phyloP scores from a whole-genome alignment of 2,113 vertebrate species.

The Lampris megalopsis region DNA sequence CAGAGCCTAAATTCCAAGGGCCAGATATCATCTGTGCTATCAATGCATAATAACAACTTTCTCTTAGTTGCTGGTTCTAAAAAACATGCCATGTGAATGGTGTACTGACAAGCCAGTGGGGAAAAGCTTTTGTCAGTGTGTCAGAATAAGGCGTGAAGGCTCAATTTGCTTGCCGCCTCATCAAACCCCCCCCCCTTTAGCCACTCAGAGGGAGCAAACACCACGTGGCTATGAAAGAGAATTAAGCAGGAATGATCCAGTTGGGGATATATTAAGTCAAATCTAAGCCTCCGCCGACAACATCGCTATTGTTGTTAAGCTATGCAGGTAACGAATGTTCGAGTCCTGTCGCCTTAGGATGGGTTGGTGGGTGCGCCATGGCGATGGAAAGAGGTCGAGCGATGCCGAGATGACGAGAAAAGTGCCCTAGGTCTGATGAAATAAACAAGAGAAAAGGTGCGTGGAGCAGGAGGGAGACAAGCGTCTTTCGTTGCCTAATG shows the following conservation, averaged over 20 bases:
- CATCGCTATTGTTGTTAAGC: slow-evolving; percentile 84
- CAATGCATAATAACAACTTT: slow-evolving; percentile 70
- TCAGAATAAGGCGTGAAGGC: slow-evolving; percentile 78
- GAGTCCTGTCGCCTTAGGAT: slow-evolving; percentile 90
- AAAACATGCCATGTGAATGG: slow-evolving; percentile 47
- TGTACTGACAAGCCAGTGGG: slow-evolving; percentile 54
- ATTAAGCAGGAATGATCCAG: slow-evolving; percentile 88
- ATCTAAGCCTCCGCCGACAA: slow-evolving; percentile 83
- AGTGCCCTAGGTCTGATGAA: slow-evolving; percentile 78
- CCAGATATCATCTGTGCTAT: slow-evolving; percentile 59
- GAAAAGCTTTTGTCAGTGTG: slow-evolving; percentile 55
- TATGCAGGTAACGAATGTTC: slow-evolving; percentile 87
- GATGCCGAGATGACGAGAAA: slow-evolving; percentile 61
- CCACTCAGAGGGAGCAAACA: slow-evolving; percentile 47
- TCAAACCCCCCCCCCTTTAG: slow-evolving; percentile 60
- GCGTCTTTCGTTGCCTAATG: slow-evolving; percentile 68
- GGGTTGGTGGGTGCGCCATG: slow-evolving; percentile 80
- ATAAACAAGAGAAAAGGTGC: slow-evolving; percentile 77
- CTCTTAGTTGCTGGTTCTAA: slow-evolving; percentile 50
- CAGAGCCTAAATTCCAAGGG: slow-evolving; percentile 60
- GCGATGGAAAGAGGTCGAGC: slow-evolving; percentile 53
- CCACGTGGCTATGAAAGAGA: slow-evolving; percentile 80
- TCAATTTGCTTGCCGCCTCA: slow-evolving; percentile 72
- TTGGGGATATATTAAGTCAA: slow-evolving; percentile 96
- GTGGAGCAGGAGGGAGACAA: slow-evolving; percentile 62